Base-by-base conservation (phyloP, 1,140 invertebrate species). In the Drosophila punjabiensis region DNA sequence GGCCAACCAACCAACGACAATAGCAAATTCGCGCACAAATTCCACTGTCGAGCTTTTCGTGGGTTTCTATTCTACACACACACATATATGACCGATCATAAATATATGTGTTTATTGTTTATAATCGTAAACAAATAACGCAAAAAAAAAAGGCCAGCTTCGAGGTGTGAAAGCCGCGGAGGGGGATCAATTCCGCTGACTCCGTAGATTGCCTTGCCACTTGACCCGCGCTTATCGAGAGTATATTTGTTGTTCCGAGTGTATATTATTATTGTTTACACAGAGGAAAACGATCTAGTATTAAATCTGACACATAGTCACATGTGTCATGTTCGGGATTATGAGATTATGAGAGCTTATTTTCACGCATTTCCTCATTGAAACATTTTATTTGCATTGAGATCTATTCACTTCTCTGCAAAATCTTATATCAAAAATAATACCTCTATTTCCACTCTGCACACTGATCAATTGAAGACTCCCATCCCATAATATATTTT, bases 31-130 rank as follows among this genome's bases (percentile, higher is more conserved):
- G 78, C 74, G 48, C 50, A 69, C 39, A 75, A 52, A 30, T 79
- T 85, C 64, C 65, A 11, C 13, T 59, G 64, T 66, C 61, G 33
- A 67, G 64, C 47, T 62, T 48, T 35, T 39, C n/a, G 32, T 37
- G 35, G 43, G 20, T 39, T 70, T 9, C 41, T 20, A 68, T 69
- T 80, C 59, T 80, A 80, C n/a, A n/a, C n/a, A n/a, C n/a, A n/a
- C n/a, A n/a, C 71, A 80, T 68, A 84, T 76, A 80, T 50, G 66
- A 48, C 67, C 64, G 48, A 20, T 55, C 65, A 74, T 87, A 87
- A 88, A 87, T 65, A 37, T 56, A 39, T 58, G 20, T 78, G 81
- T 78, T 67, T 87, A 70, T 79, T 82, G 60, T 86, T 79, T 73
- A 76, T 50, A 78, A 75, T 86, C 75, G 64, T 67, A 59, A 76